Evolutionary conservation across 1,140 invertebrate species (phyloP).

Genomic region (Popillia japonica): DNA sequence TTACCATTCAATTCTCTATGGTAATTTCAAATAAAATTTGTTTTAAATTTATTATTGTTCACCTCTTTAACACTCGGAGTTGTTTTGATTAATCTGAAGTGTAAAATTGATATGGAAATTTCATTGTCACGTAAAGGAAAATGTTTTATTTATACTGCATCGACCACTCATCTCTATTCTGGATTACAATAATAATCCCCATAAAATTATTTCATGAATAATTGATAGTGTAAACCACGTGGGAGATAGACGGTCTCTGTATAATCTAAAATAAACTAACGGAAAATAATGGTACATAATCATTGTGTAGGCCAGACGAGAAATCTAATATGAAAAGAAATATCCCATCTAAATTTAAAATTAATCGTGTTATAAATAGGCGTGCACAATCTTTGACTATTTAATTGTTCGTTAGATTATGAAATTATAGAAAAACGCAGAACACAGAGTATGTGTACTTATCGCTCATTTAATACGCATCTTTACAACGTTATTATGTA

Average conservation of each 20-base stretch:
- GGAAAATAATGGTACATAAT: conserved; percentile 24
- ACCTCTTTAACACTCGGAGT: conserved; percentile 2
- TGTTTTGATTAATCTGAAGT: not conserved
- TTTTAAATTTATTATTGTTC: conserved; percentile 15
- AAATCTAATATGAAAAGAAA: conserved; percentile 3
- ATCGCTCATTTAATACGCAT: no score
- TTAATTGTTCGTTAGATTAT: conserved; percentile 11
- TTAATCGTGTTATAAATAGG: not conserved
- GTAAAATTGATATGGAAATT: conserved; percentile 31
- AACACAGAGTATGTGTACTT: no score
- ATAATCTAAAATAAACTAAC: conserved; percentile 20
- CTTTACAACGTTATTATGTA: no score
- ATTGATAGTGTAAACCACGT: conserved; percentile 20
- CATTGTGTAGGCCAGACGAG: not conserved
- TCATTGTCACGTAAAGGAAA: conserved; percentile 24
- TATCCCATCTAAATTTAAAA: conserved; percentile 14
- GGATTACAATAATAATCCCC: conserved; percentile 29
- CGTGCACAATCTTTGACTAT: not conserved
- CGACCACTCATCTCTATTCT: conserved; percentile 28
- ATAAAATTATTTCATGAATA: conserved; percentile 33
- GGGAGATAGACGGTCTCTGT: conserved; percentile 6
- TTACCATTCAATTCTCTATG: not conserved
- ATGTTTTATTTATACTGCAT: conserved; percentile 15
- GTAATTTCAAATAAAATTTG: not conserved
- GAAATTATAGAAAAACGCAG: no score